Evolutionary conservation across 2,888 invertebrate species (phyloP).

Genomic region (Cantharis rufa): DNA sequence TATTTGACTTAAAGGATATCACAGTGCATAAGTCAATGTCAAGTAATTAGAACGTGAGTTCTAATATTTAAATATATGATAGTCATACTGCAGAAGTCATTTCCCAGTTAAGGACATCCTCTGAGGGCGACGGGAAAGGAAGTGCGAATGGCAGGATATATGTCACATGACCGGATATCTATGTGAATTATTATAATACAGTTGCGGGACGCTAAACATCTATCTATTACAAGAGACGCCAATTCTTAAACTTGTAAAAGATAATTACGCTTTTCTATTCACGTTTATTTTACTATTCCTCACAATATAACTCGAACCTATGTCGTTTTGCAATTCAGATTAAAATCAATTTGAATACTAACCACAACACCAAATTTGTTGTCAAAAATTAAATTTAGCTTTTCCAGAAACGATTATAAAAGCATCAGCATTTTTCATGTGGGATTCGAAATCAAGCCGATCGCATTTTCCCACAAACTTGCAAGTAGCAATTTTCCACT

Average conservation of each 20-base stretch:
- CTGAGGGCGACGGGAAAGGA: conserved; percentile 51
- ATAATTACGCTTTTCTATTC: not conserved
- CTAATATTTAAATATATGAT: conserved; percentile 41
- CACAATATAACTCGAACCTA: not conserved
- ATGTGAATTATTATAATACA: conserved; percentile 44
- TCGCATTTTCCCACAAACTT: too few relatives aligned
- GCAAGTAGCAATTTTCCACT: not conserved
- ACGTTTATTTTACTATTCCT: not conserved
- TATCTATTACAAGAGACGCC: conserved; percentile 16
- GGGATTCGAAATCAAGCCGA: too few relatives aligned
- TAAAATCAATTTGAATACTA: not conserved
- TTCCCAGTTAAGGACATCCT: conserved; percentile 46
- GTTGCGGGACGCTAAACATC: conserved; percentile 25
- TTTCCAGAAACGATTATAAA: not conserved
- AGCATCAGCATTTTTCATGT: too few relatives aligned
- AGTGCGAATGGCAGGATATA: conserved; percentile 53
- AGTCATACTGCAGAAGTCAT: conserved; percentile 40
- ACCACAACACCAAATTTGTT: not conserved
- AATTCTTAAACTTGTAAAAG: conserved; percentile 2
- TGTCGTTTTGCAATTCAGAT: not conserved
- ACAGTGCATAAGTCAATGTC: conserved; percentile 37
- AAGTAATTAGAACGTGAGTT: conserved; percentile 35
- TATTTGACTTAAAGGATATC: conserved; percentile 19
- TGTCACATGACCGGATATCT: conserved; percentile 53
- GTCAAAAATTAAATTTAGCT: too few relatives aligned